phyloP scores from a whole-genome alignment of 2,113 vertebrate genomes.

The Antigone vipio region DNA sequence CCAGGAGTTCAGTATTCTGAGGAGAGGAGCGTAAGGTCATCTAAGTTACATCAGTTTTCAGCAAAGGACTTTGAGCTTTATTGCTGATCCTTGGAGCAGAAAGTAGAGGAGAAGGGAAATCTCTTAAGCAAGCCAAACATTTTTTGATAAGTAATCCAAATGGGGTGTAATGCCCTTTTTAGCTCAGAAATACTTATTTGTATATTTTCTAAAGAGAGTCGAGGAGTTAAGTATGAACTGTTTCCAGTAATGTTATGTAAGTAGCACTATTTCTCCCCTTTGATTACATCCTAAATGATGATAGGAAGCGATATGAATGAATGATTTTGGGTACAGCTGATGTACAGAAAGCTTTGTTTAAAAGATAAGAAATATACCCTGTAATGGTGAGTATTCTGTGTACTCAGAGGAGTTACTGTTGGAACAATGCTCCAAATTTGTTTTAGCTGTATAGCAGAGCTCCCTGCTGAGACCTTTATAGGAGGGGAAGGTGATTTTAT shows the following conservation, averaged over 20 bases:
- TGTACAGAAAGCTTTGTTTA: not conserved
- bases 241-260: not conserved
- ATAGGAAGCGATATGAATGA: not conserved
- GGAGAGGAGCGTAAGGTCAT: conserved; percentile 5
- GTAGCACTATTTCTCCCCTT: not conserved
- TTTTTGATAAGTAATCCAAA: not conserved
- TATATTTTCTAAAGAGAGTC: not conserved
- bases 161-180: not conserved
- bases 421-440: not conserved
- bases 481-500: not conserved
- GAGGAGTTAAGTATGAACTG: not conserved
- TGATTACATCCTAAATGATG: not conserved
- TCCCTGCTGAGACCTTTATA: not conserved
- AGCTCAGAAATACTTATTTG: not conserved
- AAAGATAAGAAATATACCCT: not conserved
- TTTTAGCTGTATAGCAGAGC: not conserved
- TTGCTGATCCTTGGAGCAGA: not conserved
- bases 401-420: not conserved
- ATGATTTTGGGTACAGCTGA: not conserved
- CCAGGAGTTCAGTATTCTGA: conserved; percentile 14
- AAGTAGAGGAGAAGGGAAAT: not conserved
- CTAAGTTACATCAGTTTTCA: conserved; percentile 28
- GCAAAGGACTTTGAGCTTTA: not conserved
- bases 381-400: not conserved
- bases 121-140: not conserved